A percentile compares a stretch with the other conserved stretches of the same genome.
Evolutionary conservation across 2,113 vertebrate species (phyloP).

Genomic region (Scartelaos histophorus): DNA sequence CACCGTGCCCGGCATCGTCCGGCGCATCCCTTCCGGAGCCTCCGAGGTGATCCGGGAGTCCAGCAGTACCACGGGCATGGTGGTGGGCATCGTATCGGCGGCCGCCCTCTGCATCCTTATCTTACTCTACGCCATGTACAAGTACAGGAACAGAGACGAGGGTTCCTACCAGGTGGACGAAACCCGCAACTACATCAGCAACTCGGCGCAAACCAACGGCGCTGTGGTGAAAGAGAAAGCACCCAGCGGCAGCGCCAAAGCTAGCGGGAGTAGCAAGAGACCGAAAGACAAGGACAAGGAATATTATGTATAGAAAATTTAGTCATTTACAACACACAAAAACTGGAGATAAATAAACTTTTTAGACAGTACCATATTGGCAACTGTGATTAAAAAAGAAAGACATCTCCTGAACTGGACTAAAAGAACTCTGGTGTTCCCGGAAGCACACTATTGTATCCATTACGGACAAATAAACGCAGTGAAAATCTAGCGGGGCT

Average conservation of each 20-base stretch:
- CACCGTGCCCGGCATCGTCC: conserved; percentile 92
- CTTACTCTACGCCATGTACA: conserved; percentile 99
- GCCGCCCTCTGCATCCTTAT: conserved; percentile 99
- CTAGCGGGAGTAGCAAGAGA: conserved; percentile 87
- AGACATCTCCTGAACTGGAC: conserved; percentile 71
- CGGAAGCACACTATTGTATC: conserved; percentile 83
- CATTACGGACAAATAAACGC: conserved; percentile 61
- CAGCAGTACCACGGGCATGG: conserved; percentile 99
- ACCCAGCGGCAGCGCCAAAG: conserved; percentile 84
- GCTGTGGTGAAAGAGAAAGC: conserved; percentile 94
- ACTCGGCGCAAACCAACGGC: conserved; percentile 98
- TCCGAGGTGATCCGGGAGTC: conserved; percentile 98
- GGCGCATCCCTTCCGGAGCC: conserved; percentile 89
- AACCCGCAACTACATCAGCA: conserved; percentile 99
- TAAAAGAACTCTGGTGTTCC: conserved; percentile 78
- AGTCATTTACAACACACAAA: conserved; percentile 64
- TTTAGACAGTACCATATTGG: conserved; percentile 79
- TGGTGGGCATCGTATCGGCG: conserved; percentile 97
- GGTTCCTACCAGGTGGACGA: conserved; percentile 99
- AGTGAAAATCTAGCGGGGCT: conserved; percentile 60
- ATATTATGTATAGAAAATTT: conserved; percentile 91
- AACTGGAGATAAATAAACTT: conserved; percentile 57
- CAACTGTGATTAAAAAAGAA: conserved; percentile 81
- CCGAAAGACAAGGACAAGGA: conserved; percentile 99
- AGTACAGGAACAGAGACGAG: conserved; percentile 99